Conservation (phyloP, 2,797 vertebrate species). For the Schizopygopsis pylzovi region DNA sequence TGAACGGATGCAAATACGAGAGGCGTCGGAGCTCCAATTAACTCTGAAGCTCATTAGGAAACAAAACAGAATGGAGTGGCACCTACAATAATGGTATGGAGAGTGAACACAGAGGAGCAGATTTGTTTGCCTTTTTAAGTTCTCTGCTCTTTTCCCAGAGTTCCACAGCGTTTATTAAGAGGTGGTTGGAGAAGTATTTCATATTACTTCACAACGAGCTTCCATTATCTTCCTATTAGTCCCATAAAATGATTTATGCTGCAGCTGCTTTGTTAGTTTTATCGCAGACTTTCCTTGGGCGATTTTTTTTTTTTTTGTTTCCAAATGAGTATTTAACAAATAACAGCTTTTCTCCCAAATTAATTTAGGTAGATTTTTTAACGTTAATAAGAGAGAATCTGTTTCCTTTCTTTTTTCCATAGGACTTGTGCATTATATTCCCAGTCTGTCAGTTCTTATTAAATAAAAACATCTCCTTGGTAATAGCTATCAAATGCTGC, state of each 20-base stretch:
- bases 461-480: not conserved
- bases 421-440: not conserved
- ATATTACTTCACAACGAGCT: constrained; percentile 1
- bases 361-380: not conserved
- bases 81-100: not conserved
- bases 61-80: not conserved
- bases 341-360: not conserved
- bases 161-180: constrained; percentile 22
- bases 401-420: not conserved
- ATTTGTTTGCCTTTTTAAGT: constrained; percentile 36
- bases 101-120: not conserved
- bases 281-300: not conserved
- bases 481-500: not conserved
- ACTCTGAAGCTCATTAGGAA: constrained; percentile 11
- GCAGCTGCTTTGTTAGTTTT: constrained; percentile 10
- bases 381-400: not conserved
- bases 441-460: not conserved
- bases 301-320: constrained; percentile 7
- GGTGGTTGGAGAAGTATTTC: constrained; percentile 7
- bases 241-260: constrained; percentile 25
- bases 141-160: constrained; percentile 8
- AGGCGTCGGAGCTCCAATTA: constrained; percentile 22
- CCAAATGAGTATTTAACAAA: constrained; percentile 34
- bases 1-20: not conserved
- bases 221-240: constrained; percentile 26